Percentiles rank a stretch among this genome's conserved stretches.
Conservation (phyloP, 2,888 invertebrate species). For the Andrena minutula region DNA sequence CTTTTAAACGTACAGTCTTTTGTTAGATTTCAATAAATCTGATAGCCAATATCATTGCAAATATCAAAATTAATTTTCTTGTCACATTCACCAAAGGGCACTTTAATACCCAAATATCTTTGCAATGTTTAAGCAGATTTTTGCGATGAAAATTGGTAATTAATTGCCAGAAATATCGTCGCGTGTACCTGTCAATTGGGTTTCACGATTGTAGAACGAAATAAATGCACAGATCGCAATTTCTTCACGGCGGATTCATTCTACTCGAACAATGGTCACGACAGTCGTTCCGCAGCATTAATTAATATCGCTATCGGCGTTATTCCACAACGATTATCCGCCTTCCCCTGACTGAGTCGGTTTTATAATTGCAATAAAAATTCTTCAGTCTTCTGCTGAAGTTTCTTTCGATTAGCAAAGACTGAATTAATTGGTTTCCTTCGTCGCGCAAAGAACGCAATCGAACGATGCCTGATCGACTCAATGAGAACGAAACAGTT, state of each 20-base stretch:
- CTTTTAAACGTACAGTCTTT: too few relatives aligned
- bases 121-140: too few relatives aligned
- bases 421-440: slow-evolving; percentile 7
- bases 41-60: too few relatives aligned
- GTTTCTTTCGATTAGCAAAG: slow-evolving; percentile 1
- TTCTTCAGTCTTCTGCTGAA: neutral
- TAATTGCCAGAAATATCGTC: neutral
- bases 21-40: too few relatives aligned
- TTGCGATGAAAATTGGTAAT: too few relatives aligned
- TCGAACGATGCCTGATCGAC: slow-evolving; percentile 5
- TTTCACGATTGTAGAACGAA: slow-evolving; percentile 18
- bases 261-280: neutral
- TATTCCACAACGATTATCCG: neutral
- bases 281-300: neutral
- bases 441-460: neutral
- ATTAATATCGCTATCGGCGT: slow-evolving; percentile 4
- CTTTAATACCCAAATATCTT: too few relatives aligned
- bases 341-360: neutral
- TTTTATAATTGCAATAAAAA: neutral
- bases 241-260: neutral
- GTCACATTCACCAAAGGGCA: too few relatives aligned
- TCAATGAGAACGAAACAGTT: neutral
- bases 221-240: slow-evolving; percentile 19
- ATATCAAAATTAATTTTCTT: too few relatives aligned
- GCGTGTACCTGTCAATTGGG: neutral